Evolutionary conservation across 2,888 invertebrate species (phyloP).

Genomic region (Dexiosoma caninum): DNA sequence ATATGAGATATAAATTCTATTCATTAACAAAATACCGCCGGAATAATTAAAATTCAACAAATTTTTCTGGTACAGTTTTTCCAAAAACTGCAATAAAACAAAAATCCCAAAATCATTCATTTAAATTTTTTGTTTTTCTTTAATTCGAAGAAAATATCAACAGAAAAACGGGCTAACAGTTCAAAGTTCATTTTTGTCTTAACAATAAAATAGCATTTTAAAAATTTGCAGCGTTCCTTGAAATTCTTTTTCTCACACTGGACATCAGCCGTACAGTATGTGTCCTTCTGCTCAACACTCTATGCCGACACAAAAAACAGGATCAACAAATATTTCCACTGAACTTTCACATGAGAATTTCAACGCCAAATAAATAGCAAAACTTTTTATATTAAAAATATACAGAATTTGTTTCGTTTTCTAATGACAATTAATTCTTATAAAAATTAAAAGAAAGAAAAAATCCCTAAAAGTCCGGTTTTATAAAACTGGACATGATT

Average conservation of each 20-base stretch:
- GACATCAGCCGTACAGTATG: constrained; percentile 5
- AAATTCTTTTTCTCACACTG: constrained; percentile 55
- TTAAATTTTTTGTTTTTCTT: too few relatives aligned
- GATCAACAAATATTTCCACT: constrained; percentile 56
- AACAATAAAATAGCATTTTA: not conserved
- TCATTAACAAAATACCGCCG: constrained; percentile 22
- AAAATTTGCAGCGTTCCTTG: not conserved
- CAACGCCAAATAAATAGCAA: constrained; percentile 26
- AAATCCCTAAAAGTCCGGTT: constrained; percentile 51
- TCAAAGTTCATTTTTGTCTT: constrained; percentile 9
- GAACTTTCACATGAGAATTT: constrained; percentile 66
- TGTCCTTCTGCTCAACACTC: constrained; percentile 24
- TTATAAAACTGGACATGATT: constrained; percentile 51
- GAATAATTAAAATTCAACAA: not conserved
- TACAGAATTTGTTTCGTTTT: not conserved
- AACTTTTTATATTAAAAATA: constrained; percentile 20
- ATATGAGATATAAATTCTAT: too few relatives aligned
- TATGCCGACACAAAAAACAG: constrained; percentile 56
- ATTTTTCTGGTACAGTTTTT: not conserved
- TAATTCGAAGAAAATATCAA: too few relatives aligned
- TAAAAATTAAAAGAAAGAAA: too few relatives aligned
- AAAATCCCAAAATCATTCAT: too few relatives aligned
- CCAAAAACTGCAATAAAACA: too few relatives aligned
- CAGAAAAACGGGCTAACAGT: not conserved
- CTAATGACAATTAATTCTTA: constrained; percentile 43